Percentiles rank a stretch among this genome's conserved stretches.
Conservation (phyloP, 2,113 vertebrate species). For the Callaeas wilsoni region DNA sequence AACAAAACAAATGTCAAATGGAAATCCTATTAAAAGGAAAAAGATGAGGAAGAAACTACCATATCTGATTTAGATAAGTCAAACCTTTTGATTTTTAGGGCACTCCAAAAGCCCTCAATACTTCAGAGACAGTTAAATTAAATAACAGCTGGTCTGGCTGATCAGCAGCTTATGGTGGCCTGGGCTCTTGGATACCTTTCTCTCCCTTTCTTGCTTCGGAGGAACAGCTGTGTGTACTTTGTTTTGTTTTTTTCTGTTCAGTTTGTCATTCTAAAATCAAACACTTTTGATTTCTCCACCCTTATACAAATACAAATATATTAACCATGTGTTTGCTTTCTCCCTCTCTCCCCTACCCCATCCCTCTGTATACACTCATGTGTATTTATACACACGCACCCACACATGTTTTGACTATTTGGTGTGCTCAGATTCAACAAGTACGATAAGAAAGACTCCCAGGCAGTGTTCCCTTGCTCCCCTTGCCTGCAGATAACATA, state of each 20-base stretch:
- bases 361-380: not conserved
- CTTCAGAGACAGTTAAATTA: not conserved
- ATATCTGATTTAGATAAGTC: not conserved
- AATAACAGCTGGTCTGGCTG: not conserved
- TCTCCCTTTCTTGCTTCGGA: not conserved
- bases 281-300: not conserved
- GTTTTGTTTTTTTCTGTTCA: not conserved
- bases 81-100: not conserved
- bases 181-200: not conserved
- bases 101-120: not conserved
- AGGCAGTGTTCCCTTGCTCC: fast-evolving
- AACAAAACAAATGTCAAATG: not conserved
- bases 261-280: not conserved
- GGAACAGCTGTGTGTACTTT: not conserved
- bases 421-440: not conserved
- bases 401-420: not conserved
- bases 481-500: not conserved
- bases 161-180: not conserved
- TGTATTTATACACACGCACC: not conserved
- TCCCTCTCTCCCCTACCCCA: not conserved
- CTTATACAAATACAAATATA: not conserved
- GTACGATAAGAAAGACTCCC: not conserved
- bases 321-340: not conserved
- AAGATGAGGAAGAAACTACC: not conserved
- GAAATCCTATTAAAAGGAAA: not conserved